These are phyloP conservation scores for Diachasmimorpha longicaudata DNA, from an alignment of 1,140 invertebrate species.

Conservation along the genomic window DNA sequence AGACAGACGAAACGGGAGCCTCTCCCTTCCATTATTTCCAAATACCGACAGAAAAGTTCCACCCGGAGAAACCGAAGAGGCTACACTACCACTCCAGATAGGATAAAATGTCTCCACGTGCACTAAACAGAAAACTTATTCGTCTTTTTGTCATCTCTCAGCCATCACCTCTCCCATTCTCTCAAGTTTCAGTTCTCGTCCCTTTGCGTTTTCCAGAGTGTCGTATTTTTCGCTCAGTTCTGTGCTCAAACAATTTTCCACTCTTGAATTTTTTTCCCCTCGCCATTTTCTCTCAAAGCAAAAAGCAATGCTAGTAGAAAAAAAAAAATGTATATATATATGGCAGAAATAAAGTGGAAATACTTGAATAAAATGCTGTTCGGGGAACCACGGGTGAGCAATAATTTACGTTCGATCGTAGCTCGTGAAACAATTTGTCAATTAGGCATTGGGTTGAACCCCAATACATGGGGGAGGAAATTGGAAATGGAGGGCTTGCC, in stretches of 20 bases:
- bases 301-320: neutral
- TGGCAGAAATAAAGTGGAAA: neutral
- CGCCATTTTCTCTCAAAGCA: neutral
- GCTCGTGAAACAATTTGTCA: slow-evolving; percentile 10
- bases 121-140: neutral
- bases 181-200: neutral
- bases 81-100: neutral
- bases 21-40: neutral
- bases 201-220: neutral
- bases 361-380: neutral
- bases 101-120: neutral
- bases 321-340: no score
- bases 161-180: neutral
- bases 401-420: neutral
- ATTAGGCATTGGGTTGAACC: neutral
- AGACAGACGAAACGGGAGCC: neutral
- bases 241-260: neutral
- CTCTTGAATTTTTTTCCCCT: neutral
- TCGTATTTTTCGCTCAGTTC: neutral
- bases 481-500: slow-evolving; percentile 1
- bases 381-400: neutral
- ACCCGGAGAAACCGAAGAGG: neutral
- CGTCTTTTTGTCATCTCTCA: neutral
- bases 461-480: neutral
- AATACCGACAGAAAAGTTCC: neutral